Evolutionary conservation across 2,888 invertebrate species (phyloP).

Genomic region (Oxytorus armatus): DNA sequence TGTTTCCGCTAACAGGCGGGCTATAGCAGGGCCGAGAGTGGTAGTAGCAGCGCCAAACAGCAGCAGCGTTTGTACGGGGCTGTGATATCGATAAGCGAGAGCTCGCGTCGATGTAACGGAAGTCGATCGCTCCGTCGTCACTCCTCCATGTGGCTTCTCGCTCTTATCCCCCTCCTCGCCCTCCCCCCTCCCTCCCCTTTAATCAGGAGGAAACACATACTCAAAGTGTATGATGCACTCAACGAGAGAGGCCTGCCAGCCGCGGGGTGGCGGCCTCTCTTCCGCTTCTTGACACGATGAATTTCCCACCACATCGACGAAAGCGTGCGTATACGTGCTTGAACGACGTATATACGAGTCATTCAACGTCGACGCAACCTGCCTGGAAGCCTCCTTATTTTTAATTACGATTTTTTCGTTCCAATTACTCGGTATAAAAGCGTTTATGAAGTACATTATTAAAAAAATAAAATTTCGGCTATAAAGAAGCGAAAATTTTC

Average conservation of each 20-base stretch:
- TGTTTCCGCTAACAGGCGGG: too few relatives aligned
- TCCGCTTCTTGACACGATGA: constrained; percentile 26
- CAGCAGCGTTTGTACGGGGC: constrained; percentile 8
- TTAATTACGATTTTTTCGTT: too few relatives aligned
- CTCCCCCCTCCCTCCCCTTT: not conserved
- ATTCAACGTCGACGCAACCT: not conserved
- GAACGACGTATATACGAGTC: not conserved
- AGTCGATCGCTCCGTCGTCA: constrained; percentile 17
- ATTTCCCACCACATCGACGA: constrained; percentile 16
- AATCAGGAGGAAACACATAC: constrained; percentile 1
- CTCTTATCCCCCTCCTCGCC: not conserved
- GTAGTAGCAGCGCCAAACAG: too few relatives aligned
- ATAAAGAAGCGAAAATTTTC: too few relatives aligned
- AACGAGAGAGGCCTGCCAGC: constrained; percentile 25
- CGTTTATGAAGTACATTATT: too few relatives aligned
- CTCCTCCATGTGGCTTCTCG: not conserved
- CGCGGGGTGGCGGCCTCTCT: constrained; percentile 6
- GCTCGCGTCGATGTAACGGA: constrained; percentile 56
- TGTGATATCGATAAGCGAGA: constrained; percentile 56
- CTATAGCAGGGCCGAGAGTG: not conserved
- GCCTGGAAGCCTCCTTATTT: too few relatives aligned
- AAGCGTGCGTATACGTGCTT: not conserved
- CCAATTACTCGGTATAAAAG: too few relatives aligned
- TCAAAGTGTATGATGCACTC: constrained; percentile 44
- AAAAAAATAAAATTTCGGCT: too few relatives aligned